phyloP scores from a whole-genome alignment of 2,888 invertebrate species.

The Liposcelis brunnea region DNA sequence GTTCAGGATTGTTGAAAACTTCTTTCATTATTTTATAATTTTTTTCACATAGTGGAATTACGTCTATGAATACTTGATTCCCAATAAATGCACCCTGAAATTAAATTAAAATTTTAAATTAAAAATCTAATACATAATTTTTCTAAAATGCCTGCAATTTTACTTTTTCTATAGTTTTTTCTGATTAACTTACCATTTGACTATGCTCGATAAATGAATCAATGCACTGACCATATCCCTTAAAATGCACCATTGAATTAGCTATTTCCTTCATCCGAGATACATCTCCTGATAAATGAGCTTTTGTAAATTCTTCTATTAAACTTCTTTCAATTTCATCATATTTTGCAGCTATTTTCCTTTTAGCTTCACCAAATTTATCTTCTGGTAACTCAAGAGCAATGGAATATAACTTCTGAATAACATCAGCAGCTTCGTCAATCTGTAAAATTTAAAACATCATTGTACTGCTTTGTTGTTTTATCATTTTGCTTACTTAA shows the following conservation, averaged over 20 bases:
- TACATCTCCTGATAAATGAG: conserved; percentile 71
- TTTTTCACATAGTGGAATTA: conserved; percentile 74
- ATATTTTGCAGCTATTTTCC: conserved; percentile 74
- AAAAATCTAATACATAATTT: conserved; percentile 2
- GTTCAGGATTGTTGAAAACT: conserved; percentile 89
- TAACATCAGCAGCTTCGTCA: conserved; percentile 90
- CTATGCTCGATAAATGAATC: conserved; percentile 95
- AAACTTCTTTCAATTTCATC: conserved; percentile 76
- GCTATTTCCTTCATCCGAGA: conserved; percentile 87
- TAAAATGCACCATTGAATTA: conserved; percentile 81
- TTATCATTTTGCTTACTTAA: conserved; percentile 5
- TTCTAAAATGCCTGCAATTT: no score
- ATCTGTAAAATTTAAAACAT: conserved; percentile 35
- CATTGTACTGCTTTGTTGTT: no score
- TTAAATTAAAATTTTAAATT: conserved; percentile 15
- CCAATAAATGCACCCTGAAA: conserved; percentile 65
- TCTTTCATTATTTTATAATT: conserved; percentile 68
- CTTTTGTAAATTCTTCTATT: conserved; percentile 86
- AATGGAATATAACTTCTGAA: conserved; percentile 89
- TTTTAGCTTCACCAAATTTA: conserved; percentile 69
- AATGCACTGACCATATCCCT: conserved; percentile 89
- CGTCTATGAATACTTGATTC: conserved; percentile 79
- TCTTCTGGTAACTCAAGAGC: conserved; percentile 84
- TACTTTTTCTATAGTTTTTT: no score
- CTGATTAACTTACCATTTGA: conserved; percentile 70